Percentiles rank a stretch among this genome's conserved stretches.
Evolutionary conservation across 2,888 invertebrate species (phyloP).

Genomic region (Ptilodon capucinus): DNA sequence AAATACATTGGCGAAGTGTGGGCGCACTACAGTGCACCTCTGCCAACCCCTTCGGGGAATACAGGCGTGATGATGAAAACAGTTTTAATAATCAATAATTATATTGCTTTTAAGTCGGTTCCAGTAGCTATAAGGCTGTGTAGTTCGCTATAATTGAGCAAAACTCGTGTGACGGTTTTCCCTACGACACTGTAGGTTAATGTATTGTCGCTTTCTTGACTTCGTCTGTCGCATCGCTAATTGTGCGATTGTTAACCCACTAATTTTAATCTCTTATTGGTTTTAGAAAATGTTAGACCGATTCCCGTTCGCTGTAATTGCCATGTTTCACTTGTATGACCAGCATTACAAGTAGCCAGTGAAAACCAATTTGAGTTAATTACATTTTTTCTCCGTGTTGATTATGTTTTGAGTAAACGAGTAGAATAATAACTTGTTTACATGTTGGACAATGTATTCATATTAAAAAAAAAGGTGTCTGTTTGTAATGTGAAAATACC

Average conservation of each 20-base stretch:
- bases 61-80: no score
- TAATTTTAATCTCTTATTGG: conserved; percentile 67
- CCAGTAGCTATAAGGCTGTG: conserved; percentile 37
- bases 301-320: conserved; percentile 44
- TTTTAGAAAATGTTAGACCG: conserved; percentile 56
- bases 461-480: no score
- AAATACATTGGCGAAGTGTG: no score
- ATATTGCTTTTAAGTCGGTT: conserved; percentile 3
- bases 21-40: no score
- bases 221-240: conserved; percentile 70
- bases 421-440: conserved; percentile 2
- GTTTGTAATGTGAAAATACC: no score
- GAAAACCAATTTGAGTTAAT: conserved; percentile 24
- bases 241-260: conserved; percentile 74
- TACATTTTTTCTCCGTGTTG: conserved; percentile 11
- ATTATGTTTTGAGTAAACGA: conserved; percentile 8
- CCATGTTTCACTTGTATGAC: conserved; percentile 53
- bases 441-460: conserved; percentile 10
- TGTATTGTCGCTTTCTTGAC: conserved; percentile 75
- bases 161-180: conserved; percentile 76
- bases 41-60: no score
- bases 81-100: no score
- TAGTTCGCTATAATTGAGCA: conserved; percentile 66
- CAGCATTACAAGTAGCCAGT: conserved; percentile 46
- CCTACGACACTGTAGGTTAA: conserved; percentile 72